A percentile compares a stretch with the other conserved stretches of the same genome.
phyloP scores from a whole-genome alignment of 2,797 vertebrate genomes.

The Fratercula arctica region DNA sequence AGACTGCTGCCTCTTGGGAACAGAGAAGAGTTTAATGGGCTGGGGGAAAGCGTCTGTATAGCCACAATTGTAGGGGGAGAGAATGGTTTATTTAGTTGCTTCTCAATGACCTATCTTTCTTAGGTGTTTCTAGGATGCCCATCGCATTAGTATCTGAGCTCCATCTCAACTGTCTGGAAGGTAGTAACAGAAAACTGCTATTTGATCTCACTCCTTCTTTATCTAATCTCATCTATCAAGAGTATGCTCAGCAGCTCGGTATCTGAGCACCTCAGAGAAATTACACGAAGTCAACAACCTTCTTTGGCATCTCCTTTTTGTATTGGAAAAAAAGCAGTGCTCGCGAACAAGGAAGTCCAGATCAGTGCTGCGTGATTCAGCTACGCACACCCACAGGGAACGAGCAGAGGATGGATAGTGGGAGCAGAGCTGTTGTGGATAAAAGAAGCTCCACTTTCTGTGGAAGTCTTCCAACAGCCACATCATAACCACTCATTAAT shows the following conservation, averaged over 20 bases:
- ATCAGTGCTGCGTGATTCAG: background rate
- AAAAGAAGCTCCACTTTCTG: constrained; percentile 36
- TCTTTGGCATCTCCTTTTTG: constrained; percentile 11
- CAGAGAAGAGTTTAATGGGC: background rate
- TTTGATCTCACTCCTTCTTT: constrained; percentile 55
- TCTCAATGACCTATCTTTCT: constrained; percentile 34
- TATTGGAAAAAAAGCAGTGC: constrained; percentile 23
- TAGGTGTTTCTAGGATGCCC: constrained; percentile 46
- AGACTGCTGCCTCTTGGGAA: background rate
- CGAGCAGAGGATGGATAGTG: background rate
- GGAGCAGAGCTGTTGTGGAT: background rate
- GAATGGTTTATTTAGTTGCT: constrained; percentile 49
- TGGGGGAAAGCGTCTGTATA: background rate
- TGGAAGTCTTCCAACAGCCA: constrained; percentile 53
- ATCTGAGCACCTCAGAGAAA: constrained; percentile 51
- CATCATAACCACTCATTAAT: constrained; percentile 51
- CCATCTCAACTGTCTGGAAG: constrained; percentile 60
- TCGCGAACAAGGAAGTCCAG: background rate
- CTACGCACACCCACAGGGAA: background rate
- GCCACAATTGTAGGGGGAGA: background rate
- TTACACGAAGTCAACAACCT: constrained; percentile 38
- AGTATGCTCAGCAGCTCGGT: background rate
- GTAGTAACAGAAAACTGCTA: constrained; percentile 61
- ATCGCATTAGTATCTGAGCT: constrained; percentile 50
- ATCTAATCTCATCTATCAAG: constrained; percentile 65